Percentiles rank a stretch among this genome's conserved stretches.
Conservation (phyloP, 2,113 vertebrate species). For the Dasyprocta punctata region DNA sequence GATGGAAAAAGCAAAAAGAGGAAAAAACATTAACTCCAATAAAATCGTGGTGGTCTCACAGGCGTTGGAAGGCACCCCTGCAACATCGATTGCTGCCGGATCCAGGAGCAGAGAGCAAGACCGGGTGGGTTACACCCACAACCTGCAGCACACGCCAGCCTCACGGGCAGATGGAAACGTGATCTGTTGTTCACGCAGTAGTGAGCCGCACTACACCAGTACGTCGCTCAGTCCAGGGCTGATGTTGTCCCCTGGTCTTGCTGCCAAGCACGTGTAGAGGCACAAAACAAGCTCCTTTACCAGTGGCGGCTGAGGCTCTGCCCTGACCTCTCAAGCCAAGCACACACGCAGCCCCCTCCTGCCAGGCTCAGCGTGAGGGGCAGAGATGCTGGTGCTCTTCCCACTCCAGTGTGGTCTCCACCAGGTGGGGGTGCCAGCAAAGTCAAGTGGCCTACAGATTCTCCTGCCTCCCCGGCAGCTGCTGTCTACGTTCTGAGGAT, state of each 20-base stretch:
- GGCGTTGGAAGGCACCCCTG: too few species aligned
- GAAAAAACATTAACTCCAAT: too few species aligned
- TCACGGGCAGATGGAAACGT: slow-evolving; percentile 52
- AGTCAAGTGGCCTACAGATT: background rate
- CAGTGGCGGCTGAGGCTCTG: slow-evolving; percentile 35
- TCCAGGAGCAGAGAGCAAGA: background rate
- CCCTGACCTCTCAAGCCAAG: background rate
- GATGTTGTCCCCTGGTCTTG: slow-evolving; percentile 44
- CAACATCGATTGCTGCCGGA: background rate
- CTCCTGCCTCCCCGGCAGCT: background rate
- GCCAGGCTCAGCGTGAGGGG: background rate
- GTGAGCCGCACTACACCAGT: background rate
- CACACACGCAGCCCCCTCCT: background rate
- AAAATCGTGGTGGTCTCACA: too few species aligned
- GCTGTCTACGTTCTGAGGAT: background rate
- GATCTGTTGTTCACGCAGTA: background rate
- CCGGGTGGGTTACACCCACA: background rate
- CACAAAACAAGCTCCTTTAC: background rate
- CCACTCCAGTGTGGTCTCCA: background rate
- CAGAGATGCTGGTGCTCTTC: background rate
- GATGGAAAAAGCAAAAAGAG: too few species aligned
- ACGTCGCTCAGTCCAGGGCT: background rate
- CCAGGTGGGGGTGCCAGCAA: background rate
- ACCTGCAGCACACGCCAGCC: background rate
- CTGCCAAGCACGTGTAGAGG: slow-evolving; percentile 49